Evolutionary conservation across 2,888 invertebrate species (phyloP).

Genomic region (Noctua janthina): DNA sequence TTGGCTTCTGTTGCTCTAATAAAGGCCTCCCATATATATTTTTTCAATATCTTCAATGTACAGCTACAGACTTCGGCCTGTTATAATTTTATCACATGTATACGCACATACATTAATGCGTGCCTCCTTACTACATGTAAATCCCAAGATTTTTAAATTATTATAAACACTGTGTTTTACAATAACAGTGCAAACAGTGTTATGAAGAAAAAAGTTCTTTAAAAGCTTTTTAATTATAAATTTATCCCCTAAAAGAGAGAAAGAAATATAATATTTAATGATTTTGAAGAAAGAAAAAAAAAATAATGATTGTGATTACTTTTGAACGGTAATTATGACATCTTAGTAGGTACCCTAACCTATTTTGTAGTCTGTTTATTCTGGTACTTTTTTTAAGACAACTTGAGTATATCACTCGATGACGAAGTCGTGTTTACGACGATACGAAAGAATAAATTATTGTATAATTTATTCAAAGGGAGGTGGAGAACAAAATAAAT

Average conservation of each 20-base stretch:
- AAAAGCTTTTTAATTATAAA: background rate
- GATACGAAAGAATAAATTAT: slow-evolving; percentile 49
- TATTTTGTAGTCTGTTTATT: background rate
- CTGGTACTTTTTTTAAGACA: slow-evolving; percentile 5
- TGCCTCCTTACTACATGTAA: slow-evolving; percentile 59
- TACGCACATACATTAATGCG: slow-evolving; percentile 61
- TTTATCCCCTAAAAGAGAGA: background rate
- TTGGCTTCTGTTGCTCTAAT: no score
- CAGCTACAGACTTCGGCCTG: no score
- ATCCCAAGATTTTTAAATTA: slow-evolving; percentile 12
- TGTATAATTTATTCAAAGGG: slow-evolving; percentile 53
- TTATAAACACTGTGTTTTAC: background rate
- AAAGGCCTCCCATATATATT: no score
- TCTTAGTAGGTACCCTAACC: background rate
- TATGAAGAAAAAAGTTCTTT: background rate
- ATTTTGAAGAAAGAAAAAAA: no score
- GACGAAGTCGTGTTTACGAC: slow-evolving; percentile 50
- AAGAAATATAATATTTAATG: background rate
- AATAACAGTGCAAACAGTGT: background rate
- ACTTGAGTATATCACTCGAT: slow-evolving; percentile 34
- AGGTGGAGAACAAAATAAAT: slow-evolving; percentile 75
- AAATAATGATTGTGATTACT: background rate
- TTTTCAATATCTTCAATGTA: no score
- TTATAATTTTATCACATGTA: no score
- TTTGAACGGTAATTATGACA: background rate